phyloP scores from a whole-genome alignment of 2,113 vertebrate species.

The Meriones unguiculatus region DNA sequence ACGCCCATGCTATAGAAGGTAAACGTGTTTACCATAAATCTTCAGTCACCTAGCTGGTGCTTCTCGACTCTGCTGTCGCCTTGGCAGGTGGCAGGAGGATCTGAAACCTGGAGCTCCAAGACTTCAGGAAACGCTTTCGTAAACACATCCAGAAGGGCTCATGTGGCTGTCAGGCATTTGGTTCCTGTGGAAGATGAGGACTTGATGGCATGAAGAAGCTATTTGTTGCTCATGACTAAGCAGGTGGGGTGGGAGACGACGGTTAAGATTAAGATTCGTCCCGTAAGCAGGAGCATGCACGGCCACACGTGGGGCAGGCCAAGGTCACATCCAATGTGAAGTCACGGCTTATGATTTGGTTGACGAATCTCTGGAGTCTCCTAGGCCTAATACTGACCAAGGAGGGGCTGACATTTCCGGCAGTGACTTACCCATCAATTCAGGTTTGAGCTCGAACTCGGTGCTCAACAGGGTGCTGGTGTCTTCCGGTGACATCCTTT shows the following conservation, averaged over 20 bases:
- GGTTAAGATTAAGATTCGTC: background rate
- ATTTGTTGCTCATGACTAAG: background rate
- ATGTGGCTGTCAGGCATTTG: background rate
- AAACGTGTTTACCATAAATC: background rate
- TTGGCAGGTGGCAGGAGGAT: background rate
- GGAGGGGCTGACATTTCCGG: background rate
- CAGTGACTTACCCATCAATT: background rate
- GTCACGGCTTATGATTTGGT: background rate
- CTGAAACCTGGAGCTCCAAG: background rate
- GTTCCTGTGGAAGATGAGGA: background rate
- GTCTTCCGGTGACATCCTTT: background rate
- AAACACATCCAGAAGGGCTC: background rate
- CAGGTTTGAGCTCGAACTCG: background rate
- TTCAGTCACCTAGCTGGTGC: background rate
- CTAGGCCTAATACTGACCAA: background rate
- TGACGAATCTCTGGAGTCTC: slow-evolving; percentile 1
- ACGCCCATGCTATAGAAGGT: background rate
- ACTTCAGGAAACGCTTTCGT: background rate
- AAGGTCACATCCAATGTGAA: background rate
- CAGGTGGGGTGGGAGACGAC: background rate
- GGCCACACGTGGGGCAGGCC: too few species aligned
- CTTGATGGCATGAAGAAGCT: background rate
- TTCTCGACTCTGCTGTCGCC: background rate
- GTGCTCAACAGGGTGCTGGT: background rate
- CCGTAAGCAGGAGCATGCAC: background rate